Evolutionary conservation across 2,888 invertebrate species (phyloP), one percentile per base, ranked within the genome.

Genomic region (Neria commutata): DNA sequence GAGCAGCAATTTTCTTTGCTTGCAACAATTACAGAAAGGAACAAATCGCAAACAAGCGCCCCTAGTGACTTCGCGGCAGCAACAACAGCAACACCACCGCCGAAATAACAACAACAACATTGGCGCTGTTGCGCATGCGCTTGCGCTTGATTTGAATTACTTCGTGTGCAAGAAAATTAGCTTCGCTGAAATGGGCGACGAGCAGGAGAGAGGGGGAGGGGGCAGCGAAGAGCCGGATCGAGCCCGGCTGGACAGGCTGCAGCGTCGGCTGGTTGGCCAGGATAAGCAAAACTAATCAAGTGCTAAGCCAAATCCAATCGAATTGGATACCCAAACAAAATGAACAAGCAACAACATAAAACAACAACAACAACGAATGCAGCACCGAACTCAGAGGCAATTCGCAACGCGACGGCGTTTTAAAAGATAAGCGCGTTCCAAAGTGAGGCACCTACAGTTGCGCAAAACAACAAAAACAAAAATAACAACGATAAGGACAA

Each of bases 161-260:
- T 72, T 76, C 79, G 78, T 79, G 79, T 79, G 79, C 77, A 80
- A 79, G 78, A 78, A 80, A 80, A 80, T 80, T 79, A 80, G 79
- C 78, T 78, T 78, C 76, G 77, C 68, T 66, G 58, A 63, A 63
- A 34, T 52, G 49, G 58, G 57, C 48, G 54, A 58, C 17, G 45
- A 21, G 46, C 59, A 54, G 53, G 25, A 58, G 62, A 54, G 65
- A 61, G 34, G 21, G 42, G 11, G 40, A 17, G 37, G 47, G n/a
- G 37, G 40, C 40, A 16, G 21, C 37, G 17, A 29, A 50, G 26
- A 16, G 10, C n/a, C 29, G 10, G 6, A 29, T 8, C 6, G 29
- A 29, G 11, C 6, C 29, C 29, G 6, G 11, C 29, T 29, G 6
- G 11, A 29, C 6, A 29, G 29, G 29, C 29, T n/a, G n/a, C n/a